Evolutionary conservation across 2,888 invertebrate species (phyloP).

Genomic region (Pristionchus arcanus): DNA sequence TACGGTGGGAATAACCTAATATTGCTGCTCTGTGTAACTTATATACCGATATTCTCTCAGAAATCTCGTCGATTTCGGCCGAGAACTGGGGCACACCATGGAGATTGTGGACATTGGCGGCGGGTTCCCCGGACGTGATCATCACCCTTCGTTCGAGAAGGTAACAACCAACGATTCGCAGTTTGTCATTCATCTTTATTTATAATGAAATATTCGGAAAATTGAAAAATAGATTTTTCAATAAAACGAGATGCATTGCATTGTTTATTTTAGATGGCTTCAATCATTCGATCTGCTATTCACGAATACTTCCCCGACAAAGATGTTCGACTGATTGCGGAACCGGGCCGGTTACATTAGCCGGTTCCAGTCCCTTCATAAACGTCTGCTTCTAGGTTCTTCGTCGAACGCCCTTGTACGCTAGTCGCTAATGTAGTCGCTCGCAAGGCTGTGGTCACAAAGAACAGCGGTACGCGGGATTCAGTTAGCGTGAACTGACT

Average conservation of each 20-base stretch:
- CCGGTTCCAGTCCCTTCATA: neutral
- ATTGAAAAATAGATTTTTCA: too few relatives aligned
- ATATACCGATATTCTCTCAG: neutral
- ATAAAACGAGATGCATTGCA: too few relatives aligned
- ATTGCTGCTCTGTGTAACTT: too few relatives aligned
- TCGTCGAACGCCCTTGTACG: slow-evolving; percentile 95
- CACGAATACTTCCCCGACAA: slow-evolving; percentile 10
- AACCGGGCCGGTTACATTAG: neutral
- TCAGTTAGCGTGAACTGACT: too few relatives aligned
- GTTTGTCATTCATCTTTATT: too few relatives aligned
- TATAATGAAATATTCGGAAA: too few relatives aligned
- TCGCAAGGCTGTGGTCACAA: slow-evolving; percentile 83
- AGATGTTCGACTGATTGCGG: neutral
- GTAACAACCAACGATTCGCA: too few relatives aligned
- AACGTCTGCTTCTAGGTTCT: slow-evolving; percentile 83
- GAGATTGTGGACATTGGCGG: neutral
- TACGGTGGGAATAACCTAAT: neutral
- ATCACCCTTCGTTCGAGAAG: neutral
- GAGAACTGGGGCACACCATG: neutral
- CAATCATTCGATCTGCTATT: neutral
- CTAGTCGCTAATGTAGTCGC: slow-evolving; percentile 92
- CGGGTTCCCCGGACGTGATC: neutral
- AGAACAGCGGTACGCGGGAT: too few relatives aligned
- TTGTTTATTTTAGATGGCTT: neutral
- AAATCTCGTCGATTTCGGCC: neutral